Conservation (phyloP, 1,140 invertebrate genomes). For the Oncopodura yosiiana region DNA sequence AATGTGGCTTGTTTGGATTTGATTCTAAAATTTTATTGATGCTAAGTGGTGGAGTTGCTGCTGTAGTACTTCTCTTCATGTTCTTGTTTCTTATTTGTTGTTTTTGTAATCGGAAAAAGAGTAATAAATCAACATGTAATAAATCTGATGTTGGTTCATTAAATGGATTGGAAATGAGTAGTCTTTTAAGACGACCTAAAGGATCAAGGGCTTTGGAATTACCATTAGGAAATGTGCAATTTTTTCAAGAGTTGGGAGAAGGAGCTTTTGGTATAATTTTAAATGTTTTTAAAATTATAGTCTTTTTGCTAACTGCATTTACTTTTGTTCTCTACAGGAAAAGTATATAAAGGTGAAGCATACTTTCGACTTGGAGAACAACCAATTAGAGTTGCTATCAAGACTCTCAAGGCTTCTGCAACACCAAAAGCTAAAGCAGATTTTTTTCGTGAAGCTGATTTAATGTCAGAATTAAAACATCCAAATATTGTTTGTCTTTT, state of each 20-base stretch:
- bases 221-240: slow-evolving; percentile 68
- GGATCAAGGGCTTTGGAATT: slow-evolving; percentile 53
- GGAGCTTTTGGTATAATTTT: slow-evolving; percentile 76
- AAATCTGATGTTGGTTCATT: slow-evolving; percentile 35
- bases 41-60: slow-evolving; percentile 21
- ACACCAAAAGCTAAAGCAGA: slow-evolving; percentile 72
- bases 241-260: slow-evolving; percentile 89
- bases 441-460: slow-evolving; percentile 55
- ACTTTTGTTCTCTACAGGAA: slow-evolving; percentile 43
- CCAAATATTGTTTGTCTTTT: slow-evolving; percentile 92
- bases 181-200: slow-evolving; percentile 52
- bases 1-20: slow-evolving; percentile 55
- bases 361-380: slow-evolving; percentile 48
- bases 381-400: slow-evolving; percentile 74
- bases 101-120: slow-evolving; percentile 36
- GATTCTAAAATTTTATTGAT: slow-evolving; percentile 28
- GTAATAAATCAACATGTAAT: slow-evolving; percentile 19
- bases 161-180: slow-evolving; percentile 69
- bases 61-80: slow-evolving; percentile 20
- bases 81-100: slow-evolving; percentile 34
- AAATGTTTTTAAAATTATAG: not conserved
- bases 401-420: slow-evolving; percentile 87
- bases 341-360: slow-evolving; percentile 91
- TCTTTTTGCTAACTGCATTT: not conserved
- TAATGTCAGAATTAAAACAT: slow-evolving; percentile 87